A percentile compares a stretch with the other conserved stretches of the same genome.
phyloP scores from a whole-genome alignment of 2,113 vertebrate species.

The Scatophagus argus region DNA sequence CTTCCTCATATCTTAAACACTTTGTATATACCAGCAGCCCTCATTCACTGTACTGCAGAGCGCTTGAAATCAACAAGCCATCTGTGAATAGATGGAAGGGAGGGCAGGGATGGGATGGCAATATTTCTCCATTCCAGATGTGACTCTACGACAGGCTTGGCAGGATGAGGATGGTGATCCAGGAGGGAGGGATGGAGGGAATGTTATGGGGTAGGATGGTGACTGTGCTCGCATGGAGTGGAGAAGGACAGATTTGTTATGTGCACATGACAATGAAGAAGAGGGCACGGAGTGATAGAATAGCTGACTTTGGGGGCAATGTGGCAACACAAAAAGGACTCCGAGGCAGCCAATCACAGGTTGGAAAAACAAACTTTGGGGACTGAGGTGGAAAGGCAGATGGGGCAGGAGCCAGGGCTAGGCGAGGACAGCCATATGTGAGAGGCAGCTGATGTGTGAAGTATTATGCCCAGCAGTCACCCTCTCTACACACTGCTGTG shows the following conservation, averaged over 20 bases:
- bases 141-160: conserved; percentile 86
- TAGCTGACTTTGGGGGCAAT: conserved; percentile 36
- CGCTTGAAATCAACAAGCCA: conserved; percentile 77
- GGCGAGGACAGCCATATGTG: conserved; percentile 72
- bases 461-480: conserved; percentile 80
- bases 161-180: conserved; percentile 62
- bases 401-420: conserved; percentile 67
- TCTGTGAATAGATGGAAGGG: conserved; percentile 73
- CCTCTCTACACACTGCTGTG: conserved; percentile 71
- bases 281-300: conserved; percentile 34
- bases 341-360: conserved; percentile 51
- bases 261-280: conserved; percentile 56
- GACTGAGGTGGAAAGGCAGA: conserved; percentile 67
- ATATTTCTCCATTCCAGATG: conserved; percentile 91
- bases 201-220: conserved; percentile 43
- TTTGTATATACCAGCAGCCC: conserved; percentile 56
- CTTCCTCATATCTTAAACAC: conserved; percentile 41
- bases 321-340: conserved; percentile 59
- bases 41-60: conserved; percentile 80
- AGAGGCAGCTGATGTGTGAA: conserved; percentile 82
- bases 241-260: conserved; percentile 48
- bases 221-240: conserved; percentile 36
- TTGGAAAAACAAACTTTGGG: conserved; percentile 66
- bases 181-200: conserved; percentile 40
- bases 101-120: conserved; percentile 75